Evolutionary conservation across 2,888 invertebrate genomes (phyloP).

Genomic region (Resseliella maxima): DNA sequence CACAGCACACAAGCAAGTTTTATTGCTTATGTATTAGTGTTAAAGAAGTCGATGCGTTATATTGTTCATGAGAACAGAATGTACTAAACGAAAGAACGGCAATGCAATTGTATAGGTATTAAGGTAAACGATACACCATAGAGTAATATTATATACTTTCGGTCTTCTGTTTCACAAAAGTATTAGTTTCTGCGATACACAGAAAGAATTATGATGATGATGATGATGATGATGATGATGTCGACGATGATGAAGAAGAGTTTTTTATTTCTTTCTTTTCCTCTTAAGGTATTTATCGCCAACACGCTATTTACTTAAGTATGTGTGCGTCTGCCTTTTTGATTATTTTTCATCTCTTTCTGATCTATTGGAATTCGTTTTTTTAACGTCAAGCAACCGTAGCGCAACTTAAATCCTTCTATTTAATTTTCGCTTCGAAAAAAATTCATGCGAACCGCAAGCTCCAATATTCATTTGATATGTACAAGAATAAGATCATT

Average conservation of each 20-base stretch:
- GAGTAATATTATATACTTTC: too few relatives aligned
- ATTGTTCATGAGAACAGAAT: not conserved
- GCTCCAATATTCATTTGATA: not conserved
- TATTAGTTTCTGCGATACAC: too few relatives aligned
- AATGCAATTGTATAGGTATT: not conserved
- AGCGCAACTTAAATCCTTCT: not conserved
- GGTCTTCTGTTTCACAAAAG: too few relatives aligned
- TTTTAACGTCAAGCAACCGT: not conserved
- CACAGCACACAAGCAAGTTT: constrained; percentile 16
- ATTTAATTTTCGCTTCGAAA: too few relatives aligned
- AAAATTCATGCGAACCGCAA: too few relatives aligned
- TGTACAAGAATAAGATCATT: not conserved
- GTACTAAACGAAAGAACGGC: not conserved
- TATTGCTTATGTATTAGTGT: not conserved
- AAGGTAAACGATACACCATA: too few relatives aligned
- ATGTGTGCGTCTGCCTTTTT: constrained; percentile 1
- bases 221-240: too few relatives aligned
- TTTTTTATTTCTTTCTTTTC: too few relatives aligned
- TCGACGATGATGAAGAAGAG: not conserved
- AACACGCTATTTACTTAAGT: not conserved
- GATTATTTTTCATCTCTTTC: constrained; percentile 3
- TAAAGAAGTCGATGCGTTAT: constrained; percentile 20
- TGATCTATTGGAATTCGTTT: not conserved
- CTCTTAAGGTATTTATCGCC: constrained; percentile 37
- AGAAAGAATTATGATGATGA: too few relatives aligned